These are phyloP conservation scores for Clivina fossor DNA, from an alignment of 2,888 invertebrate species.

Conservation along the genomic window DNA sequence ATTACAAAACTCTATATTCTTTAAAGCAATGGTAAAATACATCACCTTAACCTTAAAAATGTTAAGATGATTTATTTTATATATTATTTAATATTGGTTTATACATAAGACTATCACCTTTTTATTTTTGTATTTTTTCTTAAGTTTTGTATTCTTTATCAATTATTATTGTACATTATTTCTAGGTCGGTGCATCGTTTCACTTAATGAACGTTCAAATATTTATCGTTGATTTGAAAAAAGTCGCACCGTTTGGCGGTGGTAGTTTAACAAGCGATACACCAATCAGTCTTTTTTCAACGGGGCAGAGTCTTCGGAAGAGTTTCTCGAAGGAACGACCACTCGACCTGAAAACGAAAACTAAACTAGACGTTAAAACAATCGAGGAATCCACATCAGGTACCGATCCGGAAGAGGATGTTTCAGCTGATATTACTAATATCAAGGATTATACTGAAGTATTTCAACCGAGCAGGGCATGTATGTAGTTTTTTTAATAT, in stretches of 20 bases:
- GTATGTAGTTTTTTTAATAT: conserved; percentile 59
- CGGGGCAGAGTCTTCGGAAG: conserved; percentile 72
- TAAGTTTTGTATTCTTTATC: too few species aligned
- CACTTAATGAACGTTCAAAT: conserved; percentile 83
- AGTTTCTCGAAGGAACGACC: conserved; percentile 79
- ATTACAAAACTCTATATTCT: too few species aligned
- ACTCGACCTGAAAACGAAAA: conserved; percentile 58
- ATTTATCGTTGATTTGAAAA: conserved; percentile 83
- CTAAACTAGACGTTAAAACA: conserved; percentile 68
- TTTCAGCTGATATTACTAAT: conserved; percentile 75
- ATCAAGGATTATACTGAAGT: conserved; percentile 78
- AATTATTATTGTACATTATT: too few species aligned
- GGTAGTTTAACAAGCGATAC: conserved; percentile 53
- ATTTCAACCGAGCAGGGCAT: conserved; percentile 76
- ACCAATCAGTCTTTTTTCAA: conserved; percentile 60
- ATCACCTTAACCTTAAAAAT: too few species aligned
- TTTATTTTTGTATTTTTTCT: too few species aligned
- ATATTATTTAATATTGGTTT: too few species aligned
- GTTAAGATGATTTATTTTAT: too few species aligned
- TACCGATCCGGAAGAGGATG: conserved; percentile 75
- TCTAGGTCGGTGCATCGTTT: conserved; percentile 87
- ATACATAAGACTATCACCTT: too few species aligned
- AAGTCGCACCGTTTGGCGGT: conserved; percentile 76
- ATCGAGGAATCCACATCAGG: conserved; percentile 77
- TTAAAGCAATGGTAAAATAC: too few species aligned